Conservation (phyloP, 92 coral and sea anemone genomes). For the Porites divaricata region DNA sequence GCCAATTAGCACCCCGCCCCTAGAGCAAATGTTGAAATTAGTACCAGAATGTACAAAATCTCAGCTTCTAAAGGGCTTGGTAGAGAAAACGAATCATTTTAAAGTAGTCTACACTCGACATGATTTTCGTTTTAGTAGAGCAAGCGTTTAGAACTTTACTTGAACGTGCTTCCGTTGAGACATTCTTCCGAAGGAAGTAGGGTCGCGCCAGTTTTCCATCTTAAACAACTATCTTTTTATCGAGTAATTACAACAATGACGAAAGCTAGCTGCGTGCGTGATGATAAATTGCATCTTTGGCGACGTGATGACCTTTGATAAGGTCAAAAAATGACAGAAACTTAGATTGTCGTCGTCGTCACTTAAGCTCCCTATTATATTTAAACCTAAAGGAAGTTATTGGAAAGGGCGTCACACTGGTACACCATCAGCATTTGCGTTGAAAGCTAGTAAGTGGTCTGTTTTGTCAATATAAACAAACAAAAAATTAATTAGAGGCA, state of each 20-base stretch:
- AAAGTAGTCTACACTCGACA: background rate
- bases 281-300: background rate
- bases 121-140: background rate
- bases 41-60: background rate
- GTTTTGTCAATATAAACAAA: background rate
- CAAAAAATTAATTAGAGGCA: slow-evolving; percentile 4
- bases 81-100: background rate
- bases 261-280: slow-evolving; percentile 7
- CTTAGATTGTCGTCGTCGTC: too few species aligned
- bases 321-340: slow-evolving; percentile 7
- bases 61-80: background rate
- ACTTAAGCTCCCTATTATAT: too few species aligned
- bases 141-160: background rate
- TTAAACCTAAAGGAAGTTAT: too few species aligned
- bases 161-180: slow-evolving; percentile 9
- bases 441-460: slow-evolving; percentile 7
- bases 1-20: slow-evolving; percentile 25
- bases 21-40: slow-evolving; percentile 9
- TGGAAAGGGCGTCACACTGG: background rate
- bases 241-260: slow-evolving; percentile 9
- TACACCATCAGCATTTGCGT: slow-evolving; percentile 1
- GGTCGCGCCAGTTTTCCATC: background rate
- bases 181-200: slow-evolving; percentile 5
- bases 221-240: slow-evolving; percentile 31
- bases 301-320: slow-evolving; percentile 26